Evolutionary conservation across 2,888 invertebrate genomes (phyloP).

Genomic region (Cylloceria caligata): DNA sequence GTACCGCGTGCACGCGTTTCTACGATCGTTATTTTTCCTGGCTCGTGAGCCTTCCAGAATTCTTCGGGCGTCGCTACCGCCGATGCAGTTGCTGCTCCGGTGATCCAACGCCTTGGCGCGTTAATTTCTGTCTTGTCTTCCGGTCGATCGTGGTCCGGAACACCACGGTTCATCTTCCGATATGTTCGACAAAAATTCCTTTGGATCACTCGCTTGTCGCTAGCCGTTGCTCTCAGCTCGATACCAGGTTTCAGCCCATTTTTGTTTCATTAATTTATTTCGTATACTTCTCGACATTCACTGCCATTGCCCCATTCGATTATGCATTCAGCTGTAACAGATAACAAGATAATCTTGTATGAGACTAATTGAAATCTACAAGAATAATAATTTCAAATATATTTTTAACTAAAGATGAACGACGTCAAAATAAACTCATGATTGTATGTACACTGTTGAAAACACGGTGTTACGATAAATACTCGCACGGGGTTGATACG

Average conservation of each 20-base stretch:
- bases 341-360: conserved; percentile 19
- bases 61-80: conserved; percentile 52
- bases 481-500: too few relatives aligned
- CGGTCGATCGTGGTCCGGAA: conserved; percentile 10
- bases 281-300: conserved; percentile 67
- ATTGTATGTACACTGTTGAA: too few relatives aligned
- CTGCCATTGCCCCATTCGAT: conserved; percentile 68
- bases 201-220: conserved; percentile 60
- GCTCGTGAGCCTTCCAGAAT: conserved; percentile 37
- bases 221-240: conserved; percentile 60
- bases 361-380: neutral
- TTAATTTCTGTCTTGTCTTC: conserved; percentile 38
- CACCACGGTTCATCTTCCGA: conserved; percentile 33
- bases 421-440: neutral
- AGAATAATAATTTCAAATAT: neutral
- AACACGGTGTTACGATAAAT: too few relatives aligned
- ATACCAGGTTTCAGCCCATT: conserved; percentile 67
- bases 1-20: conserved; percentile 32
- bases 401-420: neutral
- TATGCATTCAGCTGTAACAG: conserved; percentile 76
- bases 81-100: conserved; percentile 41
- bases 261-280: conserved; percentile 63
- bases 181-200: conserved; percentile 62
- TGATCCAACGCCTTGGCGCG: conserved; percentile 42
- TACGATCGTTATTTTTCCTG: conserved; percentile 43